Evolutionary conservation across 2,797 vertebrate genomes (phyloP).

Genomic region (Thripadectes ignobilis): DNA sequence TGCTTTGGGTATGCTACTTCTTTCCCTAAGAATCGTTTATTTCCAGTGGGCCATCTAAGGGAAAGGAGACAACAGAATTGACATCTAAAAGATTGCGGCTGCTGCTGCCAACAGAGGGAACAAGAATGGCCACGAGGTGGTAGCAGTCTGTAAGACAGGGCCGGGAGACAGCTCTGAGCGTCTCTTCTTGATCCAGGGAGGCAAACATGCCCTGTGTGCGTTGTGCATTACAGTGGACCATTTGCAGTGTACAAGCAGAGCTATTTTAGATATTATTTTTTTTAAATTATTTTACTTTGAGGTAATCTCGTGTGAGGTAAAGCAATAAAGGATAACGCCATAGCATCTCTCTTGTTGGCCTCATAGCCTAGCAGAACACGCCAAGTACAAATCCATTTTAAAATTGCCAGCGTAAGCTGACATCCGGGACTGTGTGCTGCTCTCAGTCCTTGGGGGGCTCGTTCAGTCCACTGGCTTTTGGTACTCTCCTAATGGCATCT

Average conservation of each 20-base stretch:
- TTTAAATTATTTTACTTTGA: background rate
- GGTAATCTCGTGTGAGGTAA: background rate
- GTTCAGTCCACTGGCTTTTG: fast-evolving
- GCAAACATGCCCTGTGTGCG: too few species aligned
- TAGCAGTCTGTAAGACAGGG: background rate
- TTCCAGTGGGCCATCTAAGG: background rate
- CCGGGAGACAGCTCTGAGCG: background rate
- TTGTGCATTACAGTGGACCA: background rate
- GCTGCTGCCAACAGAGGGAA: background rate
- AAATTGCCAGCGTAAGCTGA: fast-evolving
- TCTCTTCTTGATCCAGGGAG: background rate
- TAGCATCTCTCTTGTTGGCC: background rate
- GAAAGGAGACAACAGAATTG: background rate
- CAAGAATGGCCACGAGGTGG: conserved; percentile 9
- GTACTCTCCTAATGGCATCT: background rate
- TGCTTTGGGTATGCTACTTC: background rate
- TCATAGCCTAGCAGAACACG: fast-evolving
- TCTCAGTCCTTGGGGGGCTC: background rate
- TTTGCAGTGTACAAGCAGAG: background rate
- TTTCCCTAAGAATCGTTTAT: background rate
- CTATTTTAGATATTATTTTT: background rate
- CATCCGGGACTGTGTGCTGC: background rate
- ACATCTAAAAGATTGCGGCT: background rate
- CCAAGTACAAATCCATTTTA: background rate
- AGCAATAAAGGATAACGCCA: background rate